Evolutionary conservation across 2,797 vertebrate species (phyloP), one percentile per base, ranked within the genome.

Genomic region (Lophius americanus): DNA sequence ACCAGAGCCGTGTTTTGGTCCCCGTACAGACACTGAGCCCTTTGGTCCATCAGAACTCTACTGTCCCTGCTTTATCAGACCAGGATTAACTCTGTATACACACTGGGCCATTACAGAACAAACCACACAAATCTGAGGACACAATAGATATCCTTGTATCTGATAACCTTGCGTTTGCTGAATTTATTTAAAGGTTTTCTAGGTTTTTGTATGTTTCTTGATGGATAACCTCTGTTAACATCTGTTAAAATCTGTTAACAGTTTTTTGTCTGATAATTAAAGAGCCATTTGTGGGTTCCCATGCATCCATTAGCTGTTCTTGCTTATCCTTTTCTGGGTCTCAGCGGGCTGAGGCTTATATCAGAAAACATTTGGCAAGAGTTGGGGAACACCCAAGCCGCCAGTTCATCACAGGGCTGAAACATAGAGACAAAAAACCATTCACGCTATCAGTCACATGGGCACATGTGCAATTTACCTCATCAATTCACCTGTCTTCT

Each of bases 21-120:
- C 64, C 69, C 71, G 68, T n/a, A 42, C 61, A 71, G 68, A 76
- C 72, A 47, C 67, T 10, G 49, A 80, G 32, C 50, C 73, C 62
- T 60, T 55, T 36, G 11, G 8, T 53, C 73, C 55, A 3, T 80
- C 75, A 73, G 76, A 84, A 82, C 74, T 71, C 54, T 49, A 60
- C 53, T 71, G 82, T 73, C 76, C 74, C 75, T 42, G 72, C 60
- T 69, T 23, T 83, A 79, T 79, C 82, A 84, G 74, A 69, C 58
- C 68, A 36, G 64, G 82, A 88, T 88, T 81, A 82, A 79, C 73
- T 86, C 67, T 82, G 76, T 87, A 79, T 82, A 86, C 83, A 89
- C 56, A 70, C 61, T 7, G 72, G 57, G 48, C 79, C 68, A 82
- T 87, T 85, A 86, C 64, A 76, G 75, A 68, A 70, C 69, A 87